A percentile compares a stretch with the other conserved stretches of the same genome.
Evolutionary conservation across 2,888 invertebrate species (phyloP).

Genomic region (Epistrophe grossulariae): DNA sequence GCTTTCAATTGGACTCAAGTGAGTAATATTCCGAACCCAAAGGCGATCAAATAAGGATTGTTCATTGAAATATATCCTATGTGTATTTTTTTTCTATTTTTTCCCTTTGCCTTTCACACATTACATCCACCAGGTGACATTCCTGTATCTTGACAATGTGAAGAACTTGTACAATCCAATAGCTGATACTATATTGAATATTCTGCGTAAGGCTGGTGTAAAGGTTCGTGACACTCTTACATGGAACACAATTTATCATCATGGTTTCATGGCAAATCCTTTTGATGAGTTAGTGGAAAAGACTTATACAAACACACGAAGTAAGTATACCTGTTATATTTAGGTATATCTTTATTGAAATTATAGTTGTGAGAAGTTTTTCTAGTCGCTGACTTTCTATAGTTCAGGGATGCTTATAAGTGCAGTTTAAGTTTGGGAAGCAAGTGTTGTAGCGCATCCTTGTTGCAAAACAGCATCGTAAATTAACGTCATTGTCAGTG

Average conservation of each 20-base stretch:
- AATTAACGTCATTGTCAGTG: slow-evolving; percentile 52
- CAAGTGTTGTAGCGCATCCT: slow-evolving; percentile 9
- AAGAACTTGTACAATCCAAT: slow-evolving; percentile 91
- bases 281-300: slow-evolving; percentile 92
- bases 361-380: not conserved
- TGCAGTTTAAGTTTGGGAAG: slow-evolving; percentile 10
- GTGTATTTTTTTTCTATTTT: slow-evolving; percentile 26
- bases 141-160: slow-evolving; percentile 92
- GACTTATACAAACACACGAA: slow-evolving; percentile 93
- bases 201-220: slow-evolving; percentile 89
- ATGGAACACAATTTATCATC: slow-evolving; percentile 91
- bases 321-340: slow-evolving; percentile 86
- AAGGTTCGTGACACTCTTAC: slow-evolving; percentile 87
- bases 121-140: too few species aligned
- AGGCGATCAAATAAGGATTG: not conserved
- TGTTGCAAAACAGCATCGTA: slow-evolving; percentile 25
- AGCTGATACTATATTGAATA: slow-evolving; percentile 90
- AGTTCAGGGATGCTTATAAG: not conserved
- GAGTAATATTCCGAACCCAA: slow-evolving; percentile 80
- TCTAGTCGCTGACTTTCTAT: not conserved
- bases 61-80: slow-evolving; percentile 23
- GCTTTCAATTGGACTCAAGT: slow-evolving; percentile 96
- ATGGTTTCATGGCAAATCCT: slow-evolving; percentile 93
- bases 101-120: slow-evolving; percentile 63
- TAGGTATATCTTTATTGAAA: not conserved